Percentiles rank a stretch among this genome's conserved stretches.
Conservation (phyloP, 2,888 invertebrate genomes). For the Drosophila monieri region DNA sequence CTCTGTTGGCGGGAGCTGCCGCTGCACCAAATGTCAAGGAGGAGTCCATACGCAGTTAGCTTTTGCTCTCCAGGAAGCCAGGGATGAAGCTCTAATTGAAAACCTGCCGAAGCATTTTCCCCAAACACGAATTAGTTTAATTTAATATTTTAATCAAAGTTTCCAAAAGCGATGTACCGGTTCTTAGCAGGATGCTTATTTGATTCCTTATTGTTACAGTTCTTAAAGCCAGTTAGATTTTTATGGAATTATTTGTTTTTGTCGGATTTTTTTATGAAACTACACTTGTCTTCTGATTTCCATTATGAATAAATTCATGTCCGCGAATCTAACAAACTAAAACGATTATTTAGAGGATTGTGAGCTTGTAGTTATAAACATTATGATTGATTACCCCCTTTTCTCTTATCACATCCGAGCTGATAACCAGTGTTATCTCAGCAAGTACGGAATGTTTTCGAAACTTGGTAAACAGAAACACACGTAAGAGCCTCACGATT, state of each 20-base stretch:
- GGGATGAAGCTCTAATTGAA: neutral
- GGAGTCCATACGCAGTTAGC: slow-evolving; percentile 64
- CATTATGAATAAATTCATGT: neutral
- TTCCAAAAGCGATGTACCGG: neutral
- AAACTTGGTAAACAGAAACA: slow-evolving; percentile 12
- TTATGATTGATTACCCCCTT: neutral
- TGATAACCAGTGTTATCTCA: slow-evolving; percentile 14
- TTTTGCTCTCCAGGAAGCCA: neutral
- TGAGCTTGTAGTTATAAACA: neutral
- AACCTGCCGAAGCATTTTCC: neutral
- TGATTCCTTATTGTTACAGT: neutral
- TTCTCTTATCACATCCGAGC: slow-evolving; percentile 6
- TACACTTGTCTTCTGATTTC: neutral
- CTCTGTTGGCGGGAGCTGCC: slow-evolving; percentile 7
- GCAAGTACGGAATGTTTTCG: slow-evolving; percentile 9
- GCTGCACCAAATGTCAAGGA: slow-evolving; percentile 67
- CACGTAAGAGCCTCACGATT: too few species aligned
- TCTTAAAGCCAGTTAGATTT: neutral
- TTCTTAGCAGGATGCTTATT: neutral
- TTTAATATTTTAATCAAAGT: neutral
- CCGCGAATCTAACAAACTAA: neutral
- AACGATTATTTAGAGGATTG: too few species aligned
- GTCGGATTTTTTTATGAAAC: neutral
- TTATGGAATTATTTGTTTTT: neutral
- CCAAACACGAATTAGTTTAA: neutral